Base-by-base conservation (phyloP, 2,888 invertebrate species). In the Lasioglossum oenotherae region DNA sequence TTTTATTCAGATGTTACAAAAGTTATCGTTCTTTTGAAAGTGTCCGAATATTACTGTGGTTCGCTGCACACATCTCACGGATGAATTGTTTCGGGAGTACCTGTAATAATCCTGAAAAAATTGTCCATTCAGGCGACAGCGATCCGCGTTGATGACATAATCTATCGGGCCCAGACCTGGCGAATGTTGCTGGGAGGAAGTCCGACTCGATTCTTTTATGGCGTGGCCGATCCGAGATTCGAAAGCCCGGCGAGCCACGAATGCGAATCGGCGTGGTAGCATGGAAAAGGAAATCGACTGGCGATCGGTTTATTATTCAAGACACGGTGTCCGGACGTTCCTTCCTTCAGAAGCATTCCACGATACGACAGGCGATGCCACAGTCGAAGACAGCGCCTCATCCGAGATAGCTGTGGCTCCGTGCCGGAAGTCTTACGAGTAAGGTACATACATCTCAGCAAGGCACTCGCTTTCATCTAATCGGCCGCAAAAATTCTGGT, bases 321-420 rank as follows among this genome's bases (percentile, higher is more conserved):
- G 91, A 92, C 95, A 93, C 93, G 93, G 80, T 79, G 87, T 90
- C 92, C 93, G 94, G 93, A 94, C 94, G 94, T 94, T 93, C 93
- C 93, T 94, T 94, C 93, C 94, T 93, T 92, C 91, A 89, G 91
- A 92, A 93, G 93, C 94, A 94, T 94, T 94, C 94, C 94, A 92
- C 93, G 89, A 92, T 92, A 92, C 94, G 92, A 92, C 91, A 89
- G 91, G 88, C 87, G 90, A 90, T 91, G 91, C 89, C 31, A 35
- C 94, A 93, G 93, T 93, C 92, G 93, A 91, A 92, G 92, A 87
- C 91, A 87, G 90, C 88, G 89, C 92, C 93, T 92, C 93, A 92
- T 92, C 88, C 88, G 92, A 60, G 60, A 60, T 60, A 27, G 60
- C 60, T 27, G 60, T 27, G 53, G 53, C 60, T 60, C 60, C 60